These are phyloP conservation scores for Blastobasis adustella DNA, from an alignment of 2,888 invertebrate species.

Conservation along the genomic window DNA sequence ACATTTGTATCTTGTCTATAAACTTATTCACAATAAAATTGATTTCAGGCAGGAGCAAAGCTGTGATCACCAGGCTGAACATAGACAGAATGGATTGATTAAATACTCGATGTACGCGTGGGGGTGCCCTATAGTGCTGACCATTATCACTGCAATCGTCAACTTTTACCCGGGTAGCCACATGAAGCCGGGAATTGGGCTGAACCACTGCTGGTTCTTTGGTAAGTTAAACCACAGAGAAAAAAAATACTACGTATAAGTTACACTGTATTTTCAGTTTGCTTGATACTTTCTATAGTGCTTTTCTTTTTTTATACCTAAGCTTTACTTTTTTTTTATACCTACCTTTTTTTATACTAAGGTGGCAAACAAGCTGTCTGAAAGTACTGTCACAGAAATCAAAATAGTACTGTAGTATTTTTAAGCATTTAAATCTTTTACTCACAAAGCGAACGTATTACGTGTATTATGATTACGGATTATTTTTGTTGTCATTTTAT, in stretches of 20 bases:
- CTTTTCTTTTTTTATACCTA: too few relatives aligned
- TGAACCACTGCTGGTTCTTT: constrained; percentile 78
- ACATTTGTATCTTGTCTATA: background rate
- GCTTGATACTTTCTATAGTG: too few relatives aligned
- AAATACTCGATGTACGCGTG: constrained; percentile 75
- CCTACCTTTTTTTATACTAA: too few relatives aligned
- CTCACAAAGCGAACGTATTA: too few relatives aligned
- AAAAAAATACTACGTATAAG: too few relatives aligned
- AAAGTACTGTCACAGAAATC: too few relatives aligned
- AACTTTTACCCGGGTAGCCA: constrained; percentile 71
- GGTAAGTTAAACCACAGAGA: constrained; percentile 44
- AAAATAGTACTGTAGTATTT: too few relatives aligned
- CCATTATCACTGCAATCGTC: constrained; percentile 60
- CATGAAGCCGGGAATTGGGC: constrained; percentile 75
- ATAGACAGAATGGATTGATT: constrained; percentile 74
- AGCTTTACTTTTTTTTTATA: too few relatives aligned
- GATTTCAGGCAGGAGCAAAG: constrained; percentile 26
- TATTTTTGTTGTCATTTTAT: background rate
- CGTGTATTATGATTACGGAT: constrained; percentile 44
- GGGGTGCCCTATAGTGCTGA: constrained; percentile 69
- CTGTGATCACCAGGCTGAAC: constrained; percentile 30
- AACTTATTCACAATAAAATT: background rate
- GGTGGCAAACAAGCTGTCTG: too few relatives aligned
- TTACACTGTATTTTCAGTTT: too few relatives aligned
- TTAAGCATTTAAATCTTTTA: too few relatives aligned